Conservation (phyloP, 2,888 invertebrate species). For the Cosmorhoe ocellata region DNA sequence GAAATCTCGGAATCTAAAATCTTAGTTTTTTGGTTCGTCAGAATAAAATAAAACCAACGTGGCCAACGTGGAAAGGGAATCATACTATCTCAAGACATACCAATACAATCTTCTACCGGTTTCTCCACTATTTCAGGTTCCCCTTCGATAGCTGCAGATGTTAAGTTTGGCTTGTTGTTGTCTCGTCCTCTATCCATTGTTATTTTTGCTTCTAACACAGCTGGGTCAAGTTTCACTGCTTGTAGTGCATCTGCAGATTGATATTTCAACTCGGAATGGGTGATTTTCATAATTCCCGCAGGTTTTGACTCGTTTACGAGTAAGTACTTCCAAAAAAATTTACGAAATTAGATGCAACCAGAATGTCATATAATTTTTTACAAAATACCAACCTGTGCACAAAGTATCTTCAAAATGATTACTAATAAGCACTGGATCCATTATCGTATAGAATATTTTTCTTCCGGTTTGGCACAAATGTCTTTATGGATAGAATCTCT, state of each 20-base stretch:
- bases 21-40: no score
- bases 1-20: no score
- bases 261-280: no score
- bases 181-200: conserved; percentile 36
- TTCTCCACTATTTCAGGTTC: neutral
- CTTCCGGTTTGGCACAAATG: neutral
- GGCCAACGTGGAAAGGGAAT: no score
- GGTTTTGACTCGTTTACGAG: no score
- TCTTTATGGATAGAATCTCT: neutral
- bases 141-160: neutral
- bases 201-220: conserved; percentile 65
- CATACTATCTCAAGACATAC: no score
- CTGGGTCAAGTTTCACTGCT: conserved; percentile 66
- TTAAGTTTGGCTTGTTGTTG: conserved; percentile 11
- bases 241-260: conserved; percentile 52
- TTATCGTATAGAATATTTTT: neutral
- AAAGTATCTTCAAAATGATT: neutral
- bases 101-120: neutral
- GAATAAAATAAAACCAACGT: no score
- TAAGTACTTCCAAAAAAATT: no score
- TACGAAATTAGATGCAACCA: no score
- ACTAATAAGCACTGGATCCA: conserved; percentile 9
- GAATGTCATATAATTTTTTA: neutral
- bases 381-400: conserved; percentile 6
- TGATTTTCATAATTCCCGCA: no score